phyloP scores from a whole-genome alignment of 1,140 invertebrate genomes.

The Carcinoscorpius rotundicauda region DNA sequence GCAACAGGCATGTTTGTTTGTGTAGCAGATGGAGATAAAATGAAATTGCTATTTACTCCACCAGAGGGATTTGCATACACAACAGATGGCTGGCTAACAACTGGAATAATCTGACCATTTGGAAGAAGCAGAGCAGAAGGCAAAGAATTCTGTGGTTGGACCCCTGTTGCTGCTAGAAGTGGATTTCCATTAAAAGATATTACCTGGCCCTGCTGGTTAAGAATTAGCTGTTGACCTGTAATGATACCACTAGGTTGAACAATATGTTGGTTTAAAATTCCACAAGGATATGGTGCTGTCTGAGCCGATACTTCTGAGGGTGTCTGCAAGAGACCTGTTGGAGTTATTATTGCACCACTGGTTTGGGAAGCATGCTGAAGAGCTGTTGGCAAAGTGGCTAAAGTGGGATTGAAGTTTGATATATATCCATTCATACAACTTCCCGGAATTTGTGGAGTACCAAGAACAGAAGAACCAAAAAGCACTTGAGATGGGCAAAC shows the following conservation, averaged over 20 bases:
- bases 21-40: too few species aligned
- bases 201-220: neutral
- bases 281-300: neutral
- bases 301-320: neutral
- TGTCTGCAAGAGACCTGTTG: too few species aligned
- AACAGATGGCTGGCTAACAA: conserved; percentile 34
- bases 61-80: conserved; percentile 13
- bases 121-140: conserved; percentile 33
- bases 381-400: too few species aligned
- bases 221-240: neutral
- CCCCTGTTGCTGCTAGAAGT: neutral
- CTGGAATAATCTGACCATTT: conserved; percentile 36
- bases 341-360: too few species aligned
- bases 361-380: too few species aligned
- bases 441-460: too few species aligned
- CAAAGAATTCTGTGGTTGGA: conserved; percentile 1
- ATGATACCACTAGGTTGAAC: neutral
- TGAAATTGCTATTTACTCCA: too few species aligned
- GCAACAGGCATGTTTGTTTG: too few species aligned
- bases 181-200: neutral
- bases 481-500: too few species aligned
- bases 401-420: too few species aligned
- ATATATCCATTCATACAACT: too few species aligned
- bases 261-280: neutral
- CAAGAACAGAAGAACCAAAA: too few species aligned